phyloP scores from a whole-genome alignment of 2,888 invertebrate genomes.

The Drymonia ruficornis region DNA sequence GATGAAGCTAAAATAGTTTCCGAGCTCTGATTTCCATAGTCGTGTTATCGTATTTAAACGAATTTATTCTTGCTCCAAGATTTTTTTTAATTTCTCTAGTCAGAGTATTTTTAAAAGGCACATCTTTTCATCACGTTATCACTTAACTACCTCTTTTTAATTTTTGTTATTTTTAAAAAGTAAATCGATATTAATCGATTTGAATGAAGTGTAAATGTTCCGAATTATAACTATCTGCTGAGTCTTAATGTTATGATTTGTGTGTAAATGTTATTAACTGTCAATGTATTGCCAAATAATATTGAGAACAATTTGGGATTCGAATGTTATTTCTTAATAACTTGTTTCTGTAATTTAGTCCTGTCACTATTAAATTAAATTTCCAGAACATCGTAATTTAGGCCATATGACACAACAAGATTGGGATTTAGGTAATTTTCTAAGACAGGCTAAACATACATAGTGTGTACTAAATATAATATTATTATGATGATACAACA shows the following conservation, averaged over 20 bases:
- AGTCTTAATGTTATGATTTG: conserved; percentile 38
- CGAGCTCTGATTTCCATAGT: conserved; percentile 40
- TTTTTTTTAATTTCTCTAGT: no score
- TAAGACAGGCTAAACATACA: no score
- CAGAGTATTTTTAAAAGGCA: not conserved
- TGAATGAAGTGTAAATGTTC: conserved; percentile 35
- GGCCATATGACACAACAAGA: no score
- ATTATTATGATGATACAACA: not conserved
- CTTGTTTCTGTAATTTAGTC: no score
- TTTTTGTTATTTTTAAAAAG: conserved; percentile 3
- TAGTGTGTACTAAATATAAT: no score
- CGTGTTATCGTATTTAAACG: not conserved
- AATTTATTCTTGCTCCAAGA: no score
- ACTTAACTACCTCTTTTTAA: not conserved
- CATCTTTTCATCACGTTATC: not conserved
- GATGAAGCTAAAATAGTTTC: not conserved
- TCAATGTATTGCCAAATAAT: conserved; percentile 22
- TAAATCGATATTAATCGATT: conserved; percentile 19
- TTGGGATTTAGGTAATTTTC: no score
- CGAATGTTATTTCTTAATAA: not conserved
- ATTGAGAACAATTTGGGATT: conserved; percentile 11
- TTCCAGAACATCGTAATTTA: no score
- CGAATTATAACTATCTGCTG: conserved; percentile 43
- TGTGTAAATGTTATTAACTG: conserved; percentile 41
- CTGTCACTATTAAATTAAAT: no score